phyloP scores from a whole-genome alignment of 2,113 vertebrate species.

The Calcarius ornatus region DNA sequence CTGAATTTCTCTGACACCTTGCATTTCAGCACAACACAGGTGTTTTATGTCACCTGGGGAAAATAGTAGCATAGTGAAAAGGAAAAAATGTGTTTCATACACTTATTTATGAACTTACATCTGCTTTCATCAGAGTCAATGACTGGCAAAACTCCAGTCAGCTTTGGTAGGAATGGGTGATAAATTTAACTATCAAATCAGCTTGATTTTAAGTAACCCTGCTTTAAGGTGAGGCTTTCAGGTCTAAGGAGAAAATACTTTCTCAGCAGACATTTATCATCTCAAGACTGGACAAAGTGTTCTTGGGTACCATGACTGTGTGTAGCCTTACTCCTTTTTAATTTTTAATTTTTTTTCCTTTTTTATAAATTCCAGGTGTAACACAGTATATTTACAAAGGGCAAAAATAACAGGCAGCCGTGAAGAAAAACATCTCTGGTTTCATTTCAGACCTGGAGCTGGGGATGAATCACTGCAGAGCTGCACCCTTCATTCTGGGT shows the following conservation, averaged over 20 bases:
- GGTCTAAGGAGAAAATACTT: background rate
- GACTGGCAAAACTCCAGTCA: background rate
- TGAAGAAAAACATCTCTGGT: slow-evolving; percentile 43
- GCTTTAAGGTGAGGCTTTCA: background rate
- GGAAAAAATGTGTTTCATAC: background rate
- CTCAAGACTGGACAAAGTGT: background rate
- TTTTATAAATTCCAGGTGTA: slow-evolving; percentile 50
- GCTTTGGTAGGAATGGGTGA: background rate
- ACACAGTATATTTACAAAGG: slow-evolving; percentile 44
- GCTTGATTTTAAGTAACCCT: background rate
- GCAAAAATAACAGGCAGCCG: slow-evolving; percentile 57
- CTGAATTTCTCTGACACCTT: background rate
- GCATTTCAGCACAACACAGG: background rate
- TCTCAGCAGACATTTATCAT: background rate
- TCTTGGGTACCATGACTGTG: background rate
- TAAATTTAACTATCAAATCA: slow-evolving; percentile 25
- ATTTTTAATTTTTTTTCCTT: background rate
- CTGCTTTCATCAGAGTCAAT: slow-evolving; percentile 15
- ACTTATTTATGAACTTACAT: slow-evolving; percentile 28
- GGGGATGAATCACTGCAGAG: slow-evolving; percentile 55
- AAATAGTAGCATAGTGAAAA: slow-evolving; percentile 1
- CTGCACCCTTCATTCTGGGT: slow-evolving; percentile 6
- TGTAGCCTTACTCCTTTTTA: background rate
- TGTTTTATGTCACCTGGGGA: background rate
- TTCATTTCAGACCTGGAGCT: background rate